Evolutionary conservation across 2,888 invertebrate genomes (phyloP).

Genomic region (Zygaena filipendulae): DNA sequence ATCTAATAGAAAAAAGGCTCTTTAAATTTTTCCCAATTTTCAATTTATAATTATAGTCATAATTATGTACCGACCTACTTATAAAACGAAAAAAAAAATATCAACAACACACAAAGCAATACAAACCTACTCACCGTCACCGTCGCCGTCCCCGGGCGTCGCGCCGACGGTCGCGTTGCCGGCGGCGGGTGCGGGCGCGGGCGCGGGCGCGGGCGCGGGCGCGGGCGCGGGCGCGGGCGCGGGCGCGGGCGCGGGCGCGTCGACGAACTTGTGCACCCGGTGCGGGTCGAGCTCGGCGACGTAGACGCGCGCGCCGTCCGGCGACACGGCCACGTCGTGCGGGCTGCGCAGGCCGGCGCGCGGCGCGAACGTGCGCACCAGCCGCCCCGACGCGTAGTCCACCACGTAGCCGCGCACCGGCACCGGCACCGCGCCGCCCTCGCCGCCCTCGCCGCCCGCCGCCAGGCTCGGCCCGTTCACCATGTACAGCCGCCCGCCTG

Average conservation of each 20-base stretch:
- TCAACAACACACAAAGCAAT: constrained; percentile 4
- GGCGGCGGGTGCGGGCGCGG: constrained; percentile 36
- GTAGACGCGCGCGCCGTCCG: constrained; percentile 75
- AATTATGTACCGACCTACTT: no score
- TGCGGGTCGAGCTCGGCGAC: constrained; percentile 81
- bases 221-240: no score
- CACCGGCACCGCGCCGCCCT: no score
- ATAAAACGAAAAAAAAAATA: no score
- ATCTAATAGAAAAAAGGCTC: no score
- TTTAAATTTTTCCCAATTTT: no score
- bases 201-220: constrained; percentile 17
- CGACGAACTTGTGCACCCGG: constrained; percentile 63
- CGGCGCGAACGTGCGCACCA: constrained; percentile 73
- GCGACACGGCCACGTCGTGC: constrained; percentile 81
- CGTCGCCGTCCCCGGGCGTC: no score
- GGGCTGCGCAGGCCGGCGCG: constrained; percentile 72
- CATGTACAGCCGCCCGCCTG: constrained; percentile 77
- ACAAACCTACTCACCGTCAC: constrained; percentile 39
- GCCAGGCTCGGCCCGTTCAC: constrained; percentile 80
- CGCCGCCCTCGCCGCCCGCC: no score
- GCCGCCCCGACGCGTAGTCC: constrained; percentile 67
- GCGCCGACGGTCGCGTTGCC: constrained; percentile 55
- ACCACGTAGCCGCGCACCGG: constrained; percentile 78
- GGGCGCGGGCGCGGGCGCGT: no score
- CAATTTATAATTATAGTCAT: no score